phyloP scores from a whole-genome alignment of 1,140 invertebrate species.

The Caenorhabditis tropicalis region DNA sequence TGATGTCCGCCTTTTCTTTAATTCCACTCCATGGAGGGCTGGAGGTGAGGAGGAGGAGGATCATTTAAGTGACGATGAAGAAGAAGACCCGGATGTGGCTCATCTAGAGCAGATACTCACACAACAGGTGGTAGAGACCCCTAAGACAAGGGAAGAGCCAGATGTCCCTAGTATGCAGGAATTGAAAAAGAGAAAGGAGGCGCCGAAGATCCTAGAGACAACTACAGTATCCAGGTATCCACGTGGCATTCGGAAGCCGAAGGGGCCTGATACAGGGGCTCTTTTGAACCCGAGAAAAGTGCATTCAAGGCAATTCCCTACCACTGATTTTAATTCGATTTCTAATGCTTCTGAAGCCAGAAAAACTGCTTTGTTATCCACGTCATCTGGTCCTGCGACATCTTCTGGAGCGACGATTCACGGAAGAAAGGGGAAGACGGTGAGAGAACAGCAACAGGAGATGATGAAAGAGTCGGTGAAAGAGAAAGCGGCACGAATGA shows the following conservation, averaged over 20 bases:
- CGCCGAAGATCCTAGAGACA: not conserved
- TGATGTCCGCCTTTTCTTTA: conserved; percentile 1
- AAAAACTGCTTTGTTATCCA: not conserved
- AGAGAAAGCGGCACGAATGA: not conserved
- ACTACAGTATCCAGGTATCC: not conserved
- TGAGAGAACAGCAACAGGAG: not conserved
- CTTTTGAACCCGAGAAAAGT: not conserved
- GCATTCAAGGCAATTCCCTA: not conserved
- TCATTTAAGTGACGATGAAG: not conserved
- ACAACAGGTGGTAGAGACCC: not conserved
- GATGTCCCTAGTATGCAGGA: not conserved
- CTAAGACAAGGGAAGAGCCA: not conserved
- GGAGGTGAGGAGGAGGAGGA: not conserved
- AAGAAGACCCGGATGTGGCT: not conserved
- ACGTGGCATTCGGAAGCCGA: not conserved
- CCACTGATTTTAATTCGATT: not conserved
- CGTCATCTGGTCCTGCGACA: not conserved
- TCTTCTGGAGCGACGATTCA: not conserved
- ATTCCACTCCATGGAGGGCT: no score
- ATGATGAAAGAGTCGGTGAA: conserved; percentile 30
- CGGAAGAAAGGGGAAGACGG: conserved; percentile 3
- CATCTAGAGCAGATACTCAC: not conserved
- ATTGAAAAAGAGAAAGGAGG: not conserved
- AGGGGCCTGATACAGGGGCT: not conserved
- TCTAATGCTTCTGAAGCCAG: not conserved